Evolutionary conservation across 1,140 invertebrate genomes (phyloP), one percentile per base, ranked within the genome.

Genomic region (Leptonema lineaticorne): DNA sequence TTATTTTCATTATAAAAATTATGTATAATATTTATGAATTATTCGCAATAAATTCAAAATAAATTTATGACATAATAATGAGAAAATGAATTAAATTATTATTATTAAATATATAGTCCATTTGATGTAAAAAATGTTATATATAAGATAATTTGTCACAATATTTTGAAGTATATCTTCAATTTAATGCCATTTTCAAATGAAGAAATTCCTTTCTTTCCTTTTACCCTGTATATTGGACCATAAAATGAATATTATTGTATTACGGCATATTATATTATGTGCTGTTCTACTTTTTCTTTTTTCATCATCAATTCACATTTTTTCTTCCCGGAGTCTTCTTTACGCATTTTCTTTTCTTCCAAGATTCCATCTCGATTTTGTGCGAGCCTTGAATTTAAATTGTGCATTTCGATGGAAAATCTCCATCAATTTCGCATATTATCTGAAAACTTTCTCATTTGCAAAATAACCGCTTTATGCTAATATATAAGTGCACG

Each of bases 361-460:
- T 14, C 37, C 16, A 41, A 41, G 37, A 16, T 41, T 41, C 37
- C 37, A 41, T 41, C 37, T 41, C 37, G 2, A 41, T 11, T n/a
- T n/a, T 9, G 37, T 41, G 16, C 37, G 37, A 41, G 11, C 37
- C 11, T 11, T 41, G 37, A 41, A 41, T 41, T 41, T 41, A 41
- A 41, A 41, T 41, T 16, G 37, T 11, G 9, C 37, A 16, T 41
- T 41, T 41, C 2, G 2, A 9, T 16, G 37, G 37, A 41, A 33
- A 41, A 41, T 9, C 37, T 41, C 37, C 37, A 41, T 41, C 37
- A 41, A 41, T 41, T 41, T 11, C 37, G 9, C 11, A 41, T 41
- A 41, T 41, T 41, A 41, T 41, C 37, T 41, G 37, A 41, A 41
- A 41, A 41, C 37, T 41, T 41, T 41, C 37, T 41, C 37, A 41